These are phyloP conservation scores for Gymnodraco acuticeps DNA, from an alignment of 2,797 vertebrate genomes.

Conservation along the genomic window DNA sequence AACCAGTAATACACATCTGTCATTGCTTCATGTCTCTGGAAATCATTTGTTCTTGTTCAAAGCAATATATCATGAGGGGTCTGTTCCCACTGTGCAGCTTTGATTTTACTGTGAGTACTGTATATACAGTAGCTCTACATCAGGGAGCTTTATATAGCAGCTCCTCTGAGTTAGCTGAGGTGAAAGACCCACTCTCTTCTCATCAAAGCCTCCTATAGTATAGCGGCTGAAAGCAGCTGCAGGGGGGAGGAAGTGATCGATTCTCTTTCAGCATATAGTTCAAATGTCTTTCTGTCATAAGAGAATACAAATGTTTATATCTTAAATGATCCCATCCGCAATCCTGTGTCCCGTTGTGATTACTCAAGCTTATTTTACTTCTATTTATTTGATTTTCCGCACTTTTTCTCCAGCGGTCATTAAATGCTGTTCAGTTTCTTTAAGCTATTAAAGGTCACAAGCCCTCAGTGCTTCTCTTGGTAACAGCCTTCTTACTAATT, in stretches of 20 bases:
- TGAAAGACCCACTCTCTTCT: constrained; percentile 52
- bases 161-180: constrained; percentile 39
- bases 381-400: constrained; percentile 51
- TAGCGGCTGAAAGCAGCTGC: constrained; percentile 38
- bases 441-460: constrained; percentile 75
- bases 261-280: constrained; percentile 19
- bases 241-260: constrained; percentile 20
- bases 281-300: too few relatives aligned
- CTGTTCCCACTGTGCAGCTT: constrained; percentile 27
- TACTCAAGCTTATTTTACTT: constrained; percentile 38
- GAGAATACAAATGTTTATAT: background rate
- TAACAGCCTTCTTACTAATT: constrained; percentile 74
- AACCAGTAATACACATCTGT: background rate
- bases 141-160: constrained; percentile 44
- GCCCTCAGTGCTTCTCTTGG: constrained; percentile 55
- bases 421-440: constrained; percentile 51
- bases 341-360: constrained; percentile 44
- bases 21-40: background rate
- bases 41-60: constrained; percentile 1
- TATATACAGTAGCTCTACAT: constrained; percentile 18
- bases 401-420: constrained; percentile 48
- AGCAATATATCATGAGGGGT: constrained; percentile 28
- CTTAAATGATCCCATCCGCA: background rate
- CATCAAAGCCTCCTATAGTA: background rate
- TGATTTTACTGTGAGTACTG: constrained; percentile 37